Conservation (phyloP, 2,888 invertebrate species). For the Cosmia trapezina region DNA sequence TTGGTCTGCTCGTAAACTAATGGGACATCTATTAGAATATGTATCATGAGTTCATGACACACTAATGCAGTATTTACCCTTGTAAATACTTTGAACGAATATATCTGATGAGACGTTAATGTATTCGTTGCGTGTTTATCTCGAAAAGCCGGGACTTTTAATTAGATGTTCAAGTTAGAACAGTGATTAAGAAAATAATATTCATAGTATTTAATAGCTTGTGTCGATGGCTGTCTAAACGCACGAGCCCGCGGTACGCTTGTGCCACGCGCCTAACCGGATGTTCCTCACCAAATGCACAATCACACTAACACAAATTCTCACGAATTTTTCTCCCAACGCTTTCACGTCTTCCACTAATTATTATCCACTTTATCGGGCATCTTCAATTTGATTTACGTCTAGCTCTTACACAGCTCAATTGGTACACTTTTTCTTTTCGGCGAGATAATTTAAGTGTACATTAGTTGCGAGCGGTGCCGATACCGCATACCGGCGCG, state of each 20-base stretch:
- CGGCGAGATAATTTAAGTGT: conserved; percentile 82
- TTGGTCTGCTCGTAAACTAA: conserved; percentile 57
- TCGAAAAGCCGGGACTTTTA: conserved; percentile 3
- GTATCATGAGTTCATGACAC: conserved; percentile 52
- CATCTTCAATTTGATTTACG: conserved; percentile 91
- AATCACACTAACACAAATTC: conserved; percentile 89
- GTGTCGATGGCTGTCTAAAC: conserved; percentile 10
- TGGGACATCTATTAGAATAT: conserved; percentile 49
- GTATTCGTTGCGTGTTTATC: conserved; percentile 12
- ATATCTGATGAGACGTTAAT: conserved; percentile 33
- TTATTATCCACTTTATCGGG: conserved; percentile 91
- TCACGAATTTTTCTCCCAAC: conserved; percentile 91
- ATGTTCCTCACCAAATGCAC: conserved; percentile 88
- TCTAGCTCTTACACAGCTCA: conserved; percentile 87
- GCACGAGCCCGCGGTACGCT: conserved; percentile 17
- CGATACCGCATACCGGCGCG: too few relatives aligned
- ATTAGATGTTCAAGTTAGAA: conserved; percentile 21
- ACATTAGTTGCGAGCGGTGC: conserved; percentile 70
- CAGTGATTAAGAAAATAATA: background rate
- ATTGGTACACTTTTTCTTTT: conserved; percentile 90
- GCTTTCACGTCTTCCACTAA: conserved; percentile 90
- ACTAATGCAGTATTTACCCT: conserved; percentile 34
- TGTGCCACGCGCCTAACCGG: conserved; percentile 78
- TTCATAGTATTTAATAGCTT: background rate
- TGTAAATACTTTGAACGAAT: conserved; percentile 38